Evolutionary conservation across 1,140 invertebrate species (phyloP).

Genomic region (silkworm (Bombyx mori)): ASM3026992v2 NC_085124.1:5033501-5034000

Average conservation of each 20-base stretch:
- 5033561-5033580: slow-evolving; percentile 36
- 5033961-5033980: slow-evolving; percentile 53
- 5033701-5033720: too few species aligned
- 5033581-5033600: slow-evolving; percentile 52
- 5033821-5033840: slow-evolving; percentile 58
- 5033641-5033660: too few species aligned
- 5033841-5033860: slow-evolving; percentile 63
- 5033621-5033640: slow-evolving; percentile 38
- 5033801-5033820: slow-evolving; percentile 46
- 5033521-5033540: slow-evolving; percentile 30
- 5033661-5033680: too few species aligned
- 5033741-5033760: slow-evolving; percentile 27
- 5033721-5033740: too few species aligned
- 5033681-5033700: too few species aligned
- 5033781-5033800: slow-evolving; percentile 20
- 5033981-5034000: slow-evolving; percentile 53
- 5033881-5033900: slow-evolving; percentile 69
- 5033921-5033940: slow-evolving; percentile 39
- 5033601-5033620: slow-evolving; percentile 41
- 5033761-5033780: slow-evolving; percentile 13
- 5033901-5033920: slow-evolving; percentile 64
- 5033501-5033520: slow-evolving; percentile 27
- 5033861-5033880: slow-evolving; percentile 62
- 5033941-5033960: slow-evolving; percentile 21
- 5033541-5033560: slow-evolving; percentile 28